These are phyloP conservation scores for Trichonephila inaurata DNA, from an alignment of 1,140 invertebrate genomes.

Conservation along the genomic window DNA sequence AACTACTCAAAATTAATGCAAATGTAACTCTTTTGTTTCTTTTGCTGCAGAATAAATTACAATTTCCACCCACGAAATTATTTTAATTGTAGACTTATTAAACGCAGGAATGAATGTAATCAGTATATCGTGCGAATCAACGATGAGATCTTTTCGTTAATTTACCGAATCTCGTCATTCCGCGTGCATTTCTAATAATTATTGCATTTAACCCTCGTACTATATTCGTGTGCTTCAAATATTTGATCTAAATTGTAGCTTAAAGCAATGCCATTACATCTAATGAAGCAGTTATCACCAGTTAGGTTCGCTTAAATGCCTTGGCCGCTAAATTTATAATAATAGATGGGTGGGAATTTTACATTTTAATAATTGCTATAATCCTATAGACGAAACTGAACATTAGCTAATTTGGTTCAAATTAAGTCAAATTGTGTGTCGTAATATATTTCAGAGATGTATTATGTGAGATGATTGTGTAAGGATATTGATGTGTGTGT, in stretches of 20 bases:
- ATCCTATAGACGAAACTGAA: not conserved
- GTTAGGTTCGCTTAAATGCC: not conserved
- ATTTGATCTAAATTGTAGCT: conserved; percentile 32
- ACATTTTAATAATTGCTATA: not conserved
- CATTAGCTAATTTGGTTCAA: not conserved
- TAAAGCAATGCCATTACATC: not conserved
- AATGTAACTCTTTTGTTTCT: not conserved
- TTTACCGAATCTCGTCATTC: not conserved
- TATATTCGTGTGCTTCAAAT: not conserved
- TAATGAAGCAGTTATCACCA: not conserved
- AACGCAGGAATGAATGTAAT: not conserved
- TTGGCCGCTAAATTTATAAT: not conserved
- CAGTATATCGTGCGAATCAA: not conserved
- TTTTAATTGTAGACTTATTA: not conserved
- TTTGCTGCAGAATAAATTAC: not conserved
- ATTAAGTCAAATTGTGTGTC: not conserved
- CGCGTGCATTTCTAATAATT: not conserved
- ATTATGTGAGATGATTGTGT: no score
- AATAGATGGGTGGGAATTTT: not conserved
- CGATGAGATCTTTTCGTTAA: not conserved
- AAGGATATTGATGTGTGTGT: no score
- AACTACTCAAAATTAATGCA: not conserved
- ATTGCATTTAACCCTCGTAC: not conserved
- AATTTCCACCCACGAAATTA: not conserved
- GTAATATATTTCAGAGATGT: not conserved